Percentiles rank a stretch among this genome's conserved stretches.
Evolutionary conservation across 2,888 invertebrate species (phyloP).

Genomic region (Bellardia pandia): DNA sequence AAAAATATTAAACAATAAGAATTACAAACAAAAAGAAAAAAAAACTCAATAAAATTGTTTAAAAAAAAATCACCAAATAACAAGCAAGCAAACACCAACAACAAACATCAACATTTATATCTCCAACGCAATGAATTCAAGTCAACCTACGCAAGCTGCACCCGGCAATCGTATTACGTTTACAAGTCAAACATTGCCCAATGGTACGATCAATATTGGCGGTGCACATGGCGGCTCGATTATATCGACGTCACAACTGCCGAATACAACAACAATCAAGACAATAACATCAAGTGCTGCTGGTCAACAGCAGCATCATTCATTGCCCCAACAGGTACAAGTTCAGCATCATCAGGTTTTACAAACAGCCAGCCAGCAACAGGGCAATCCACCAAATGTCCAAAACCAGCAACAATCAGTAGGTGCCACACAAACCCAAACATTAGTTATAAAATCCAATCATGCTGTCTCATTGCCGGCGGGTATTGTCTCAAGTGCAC

Average conservation of each 20-base stretch:
- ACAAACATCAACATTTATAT: background rate
- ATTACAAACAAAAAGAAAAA: conserved; percentile 84
- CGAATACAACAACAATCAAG: conserved; percentile 83
- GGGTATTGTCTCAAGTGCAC: conserved; percentile 85
- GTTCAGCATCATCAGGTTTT: conserved; percentile 76
- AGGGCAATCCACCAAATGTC: conserved; percentile 72
- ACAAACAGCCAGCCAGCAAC: conserved; percentile 74
- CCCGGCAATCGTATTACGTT: conserved; percentile 86
- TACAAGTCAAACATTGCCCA: conserved; percentile 88
- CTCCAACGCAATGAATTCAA: conserved; percentile 80
- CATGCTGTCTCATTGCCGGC: conserved; percentile 85
- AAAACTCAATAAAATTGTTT: conserved; percentile 81
- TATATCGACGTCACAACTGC: conserved; percentile 85
- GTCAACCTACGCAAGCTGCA: conserved; percentile 80
- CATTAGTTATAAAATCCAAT: conserved; percentile 84
- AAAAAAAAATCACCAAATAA: conserved; percentile 6
- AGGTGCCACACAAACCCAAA: conserved; percentile 84
- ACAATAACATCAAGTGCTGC: conserved; percentile 81
- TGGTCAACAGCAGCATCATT: conserved; percentile 78
- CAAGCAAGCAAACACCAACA: background rate
- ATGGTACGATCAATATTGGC: conserved; percentile 88
- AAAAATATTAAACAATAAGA: background rate
- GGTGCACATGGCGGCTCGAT: conserved; percentile 81
- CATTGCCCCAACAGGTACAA: conserved; percentile 80
- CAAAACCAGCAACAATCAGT: conserved; percentile 81